phyloP scores from a whole-genome alignment of 2,113 vertebrate genomes.

The Fulmarus glacialis region DNA sequence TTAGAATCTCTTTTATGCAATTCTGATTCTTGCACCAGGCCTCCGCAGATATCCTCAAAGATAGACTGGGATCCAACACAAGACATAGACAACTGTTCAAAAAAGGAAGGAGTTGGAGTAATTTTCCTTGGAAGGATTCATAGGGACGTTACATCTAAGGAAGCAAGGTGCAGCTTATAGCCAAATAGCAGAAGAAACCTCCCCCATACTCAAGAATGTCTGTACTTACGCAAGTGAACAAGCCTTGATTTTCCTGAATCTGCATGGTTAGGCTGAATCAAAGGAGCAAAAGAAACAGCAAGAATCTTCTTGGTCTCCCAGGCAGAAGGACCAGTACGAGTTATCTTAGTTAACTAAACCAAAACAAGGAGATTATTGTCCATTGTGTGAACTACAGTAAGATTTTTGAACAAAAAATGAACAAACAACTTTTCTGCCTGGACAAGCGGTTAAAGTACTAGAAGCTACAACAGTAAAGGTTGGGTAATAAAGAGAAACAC shows the following conservation, averaged over 20 bases:
- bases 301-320: slow-evolving; percentile 99
- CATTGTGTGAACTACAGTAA: neutral
- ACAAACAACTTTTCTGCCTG: neutral
- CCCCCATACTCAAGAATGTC: neutral
- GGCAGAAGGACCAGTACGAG: slow-evolving; percentile 85
- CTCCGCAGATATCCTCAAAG: neutral
- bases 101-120: neutral
- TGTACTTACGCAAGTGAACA: slow-evolving; percentile 90
- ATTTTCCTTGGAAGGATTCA: neutral
- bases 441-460: neutral
- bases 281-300: slow-evolving; percentile 96
- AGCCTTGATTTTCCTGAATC: slow-evolving; percentile 80
- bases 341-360: slow-evolving; percentile 93
- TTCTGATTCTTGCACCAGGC: neutral
- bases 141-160: neutral
- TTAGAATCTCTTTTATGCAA: neutral
- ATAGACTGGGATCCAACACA: neutral
- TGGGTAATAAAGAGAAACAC: neutral
- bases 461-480: neutral
- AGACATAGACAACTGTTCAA: neutral
- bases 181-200: neutral
- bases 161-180: neutral
- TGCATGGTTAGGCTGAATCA: slow-evolving; percentile 87
- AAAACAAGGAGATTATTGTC: slow-evolving; percentile 34
- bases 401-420: neutral